These are phyloP conservation scores for Lathronympha strigana DNA, from an alignment of 2,888 invertebrate genomes.

Conservation along the genomic window DNA sequence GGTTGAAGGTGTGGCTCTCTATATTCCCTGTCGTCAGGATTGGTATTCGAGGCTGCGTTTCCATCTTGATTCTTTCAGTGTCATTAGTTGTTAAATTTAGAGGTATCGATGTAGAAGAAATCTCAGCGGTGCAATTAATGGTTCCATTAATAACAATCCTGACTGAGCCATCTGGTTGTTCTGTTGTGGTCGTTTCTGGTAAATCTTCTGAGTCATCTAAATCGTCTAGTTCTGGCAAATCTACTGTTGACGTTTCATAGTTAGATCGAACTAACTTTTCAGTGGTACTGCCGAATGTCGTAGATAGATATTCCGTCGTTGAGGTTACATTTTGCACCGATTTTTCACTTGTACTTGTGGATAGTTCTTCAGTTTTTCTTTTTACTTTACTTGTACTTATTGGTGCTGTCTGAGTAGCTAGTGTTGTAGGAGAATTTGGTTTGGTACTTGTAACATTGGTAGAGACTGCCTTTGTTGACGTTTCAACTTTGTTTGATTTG, in stretches of 20 bases:
- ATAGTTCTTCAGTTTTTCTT: slow-evolving; percentile 65
- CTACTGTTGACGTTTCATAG: slow-evolving; percentile 45
- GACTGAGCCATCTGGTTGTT: slow-evolving; percentile 68
- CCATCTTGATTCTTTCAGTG: slow-evolving; percentile 56
- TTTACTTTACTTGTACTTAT: slow-evolving; percentile 67
- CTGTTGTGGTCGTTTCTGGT: slow-evolving; percentile 54
- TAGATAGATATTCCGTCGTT: slow-evolving; percentile 46
- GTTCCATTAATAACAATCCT: slow-evolving; percentile 76
- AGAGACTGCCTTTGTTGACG: slow-evolving; percentile 56
- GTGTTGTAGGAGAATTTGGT: slow-evolving; percentile 53
- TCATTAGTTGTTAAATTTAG: slow-evolving; percentile 60
- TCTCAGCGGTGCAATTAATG: slow-evolving; percentile 75
- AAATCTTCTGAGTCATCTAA: slow-evolving; percentile 32
- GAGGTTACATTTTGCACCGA: slow-evolving; percentile 46
- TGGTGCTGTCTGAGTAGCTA: slow-evolving; percentile 54
- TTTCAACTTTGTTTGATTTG: slow-evolving; percentile 57
- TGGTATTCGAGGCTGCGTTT: slow-evolving; percentile 63
- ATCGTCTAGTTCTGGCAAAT: slow-evolving; percentile 45
- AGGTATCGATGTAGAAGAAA: slow-evolving; percentile 72
- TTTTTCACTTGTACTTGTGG: slow-evolving; percentile 43
- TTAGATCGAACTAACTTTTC: slow-evolving; percentile 45
- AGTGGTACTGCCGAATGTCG: slow-evolving; percentile 45
- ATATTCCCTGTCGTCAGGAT: slow-evolving; percentile 56
- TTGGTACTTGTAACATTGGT: slow-evolving; percentile 51
- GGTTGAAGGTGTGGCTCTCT: slow-evolving; percentile 66